Base-by-base conservation (phyloP, 2,113 vertebrate species). In the Todiramphus saurophagus region DNA sequence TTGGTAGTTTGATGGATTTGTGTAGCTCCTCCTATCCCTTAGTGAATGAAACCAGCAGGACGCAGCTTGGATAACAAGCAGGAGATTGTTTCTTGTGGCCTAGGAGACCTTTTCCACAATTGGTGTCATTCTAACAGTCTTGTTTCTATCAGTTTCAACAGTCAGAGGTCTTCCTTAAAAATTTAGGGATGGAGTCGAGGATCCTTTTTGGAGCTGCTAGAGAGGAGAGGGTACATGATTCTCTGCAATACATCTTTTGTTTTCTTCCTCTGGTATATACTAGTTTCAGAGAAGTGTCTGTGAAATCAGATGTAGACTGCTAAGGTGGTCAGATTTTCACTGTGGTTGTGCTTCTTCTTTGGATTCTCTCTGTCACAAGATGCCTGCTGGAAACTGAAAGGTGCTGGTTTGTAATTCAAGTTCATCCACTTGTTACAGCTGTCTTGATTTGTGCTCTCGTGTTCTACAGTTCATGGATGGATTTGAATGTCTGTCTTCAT, bases 111-210 rank as follows among this genome's bases (percentile, higher is more conserved):
- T 13, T 91, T 72, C 46, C 24, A 12, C 21, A 56, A 59, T 13
- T 39, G 20, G 5, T 53, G 3, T 35, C n/a, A 16, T 89, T 91
- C 70, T 70, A 41, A 46, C 23, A 56, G 39, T 28, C 66, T 86
- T 69, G 7, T 91, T 78, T 41, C 23, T 86, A 2, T 13, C 6
- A 70, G 25, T 66, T 86, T 0, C 0, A 1, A 20, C 12, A 46
- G 69, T n/a, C 0, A 0, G 31, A 74, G 24, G 11, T 33, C 75
- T 90, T 84, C 31, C 10, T 90, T 18, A 68, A 20, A 59, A 74
- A 59, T 48, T 46, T 17, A 30, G 59, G 30, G 8, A 48, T 58
- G 35, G 58, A 72, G 21, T 15, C 6, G 1, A 19, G 20, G 59
- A 39, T 68, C 43, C 23, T 15, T 90, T 87, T 10, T 59, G 53